Percentiles rank a stretch among this genome's conserved stretches.
These are phyloP conservation scores for Apoda limacodes DNA, from an alignment of 2,888 invertebrate species.

Conservation along the genomic window DNA sequence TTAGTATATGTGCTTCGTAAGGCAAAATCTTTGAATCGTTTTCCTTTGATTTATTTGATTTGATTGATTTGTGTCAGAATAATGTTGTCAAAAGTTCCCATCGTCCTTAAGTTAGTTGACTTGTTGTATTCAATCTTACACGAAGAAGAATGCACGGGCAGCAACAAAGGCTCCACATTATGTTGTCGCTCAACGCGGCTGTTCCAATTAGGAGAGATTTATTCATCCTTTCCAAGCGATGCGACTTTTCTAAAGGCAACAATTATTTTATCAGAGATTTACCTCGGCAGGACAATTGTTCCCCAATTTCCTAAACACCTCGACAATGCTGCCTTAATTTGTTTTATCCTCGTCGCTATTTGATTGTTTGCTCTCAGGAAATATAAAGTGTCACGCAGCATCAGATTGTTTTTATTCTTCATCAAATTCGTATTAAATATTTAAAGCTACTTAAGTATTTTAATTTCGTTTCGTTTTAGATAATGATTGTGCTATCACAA, in stretches of 20 bases:
- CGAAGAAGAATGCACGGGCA: slow-evolving; percentile 43
- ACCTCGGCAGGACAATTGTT: slow-evolving; percentile 58
- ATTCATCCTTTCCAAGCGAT: slow-evolving; percentile 51
- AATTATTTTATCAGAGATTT: slow-evolving; percentile 47
- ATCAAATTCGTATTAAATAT: too few species aligned
- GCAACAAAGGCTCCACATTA: slow-evolving; percentile 56
- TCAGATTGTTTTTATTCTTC: too few species aligned
- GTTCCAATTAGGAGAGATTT: slow-evolving; percentile 64
- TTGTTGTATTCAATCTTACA: too few species aligned
- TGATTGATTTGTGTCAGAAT: slow-evolving; percentile 28
- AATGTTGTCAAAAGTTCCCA: slow-evolving; percentile 43
- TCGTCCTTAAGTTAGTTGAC: slow-evolving; percentile 23
- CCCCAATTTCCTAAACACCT: slow-evolving; percentile 64
- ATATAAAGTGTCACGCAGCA: slow-evolving; percentile 39
- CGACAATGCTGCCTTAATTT: slow-evolving; percentile 57
- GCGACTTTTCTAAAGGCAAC: slow-evolving; percentile 46
- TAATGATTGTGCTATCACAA: too few species aligned
- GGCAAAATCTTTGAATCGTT: slow-evolving; percentile 29
- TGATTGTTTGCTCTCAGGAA: slow-evolving; percentile 52
- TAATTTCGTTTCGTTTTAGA: too few species aligned
- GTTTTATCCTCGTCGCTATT: slow-evolving; percentile 52
- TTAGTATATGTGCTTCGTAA: slow-evolving; percentile 4
- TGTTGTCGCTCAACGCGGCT: slow-evolving; percentile 52
- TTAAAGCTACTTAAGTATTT: too few species aligned
- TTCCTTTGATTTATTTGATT: too few species aligned